Conservation (phyloP, 2,113 vertebrate species). For the Microtus pennsylvanicus region DNA sequence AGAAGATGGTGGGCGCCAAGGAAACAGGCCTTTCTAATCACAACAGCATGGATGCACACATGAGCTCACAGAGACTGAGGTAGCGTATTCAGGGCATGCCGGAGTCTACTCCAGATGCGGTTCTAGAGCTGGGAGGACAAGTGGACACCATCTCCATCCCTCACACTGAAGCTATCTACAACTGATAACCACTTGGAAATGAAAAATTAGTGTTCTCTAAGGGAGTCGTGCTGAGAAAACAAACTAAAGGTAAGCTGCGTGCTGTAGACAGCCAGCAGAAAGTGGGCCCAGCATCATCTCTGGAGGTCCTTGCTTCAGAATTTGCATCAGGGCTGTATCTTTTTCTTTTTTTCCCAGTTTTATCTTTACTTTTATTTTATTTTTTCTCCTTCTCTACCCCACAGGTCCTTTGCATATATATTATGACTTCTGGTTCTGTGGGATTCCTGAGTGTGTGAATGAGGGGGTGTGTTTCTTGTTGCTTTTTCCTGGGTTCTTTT, state of each 20-base stretch:
- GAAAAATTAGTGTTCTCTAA: background rate
- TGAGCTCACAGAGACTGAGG: background rate
- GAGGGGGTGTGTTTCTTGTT: background rate
- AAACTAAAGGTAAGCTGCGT: background rate
- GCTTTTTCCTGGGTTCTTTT: background rate
- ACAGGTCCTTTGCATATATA: no score
- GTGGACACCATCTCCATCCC: background rate
- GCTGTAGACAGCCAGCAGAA: background rate
- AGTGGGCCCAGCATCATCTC: background rate
- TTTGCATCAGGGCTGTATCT: background rate
- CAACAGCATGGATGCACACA: no score
- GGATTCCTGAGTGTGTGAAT: background rate
- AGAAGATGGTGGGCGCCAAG: no score
- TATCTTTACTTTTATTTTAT: background rate
- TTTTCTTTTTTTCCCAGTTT: background rate
- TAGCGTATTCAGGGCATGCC: background rate
- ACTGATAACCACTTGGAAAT: background rate
- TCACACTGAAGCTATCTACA: background rate
- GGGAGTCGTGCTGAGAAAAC: background rate
- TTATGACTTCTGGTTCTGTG: background rate
- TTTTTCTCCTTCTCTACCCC: background rate
- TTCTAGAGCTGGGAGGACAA: background rate
- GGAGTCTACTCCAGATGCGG: background rate
- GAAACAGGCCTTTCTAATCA: background rate
- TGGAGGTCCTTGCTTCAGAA: background rate